Evolutionary conservation across 2,888 invertebrate genomes (phyloP), one percentile per base, ranked within the genome.

Genomic region (Lissonota sp.): DNA sequence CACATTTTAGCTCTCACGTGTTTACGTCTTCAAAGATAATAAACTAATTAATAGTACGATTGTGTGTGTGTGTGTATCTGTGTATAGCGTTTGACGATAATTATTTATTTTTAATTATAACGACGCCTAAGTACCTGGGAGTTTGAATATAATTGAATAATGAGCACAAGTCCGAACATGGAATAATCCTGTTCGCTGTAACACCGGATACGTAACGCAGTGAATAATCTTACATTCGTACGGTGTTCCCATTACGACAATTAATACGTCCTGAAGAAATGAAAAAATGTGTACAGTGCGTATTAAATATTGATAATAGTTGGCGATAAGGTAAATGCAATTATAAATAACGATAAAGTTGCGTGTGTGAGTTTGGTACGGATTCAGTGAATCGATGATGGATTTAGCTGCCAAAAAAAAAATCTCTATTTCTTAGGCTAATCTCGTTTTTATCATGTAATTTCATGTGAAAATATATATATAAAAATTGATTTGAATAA

Each of bases 21-120:
- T 70, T 6, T 44, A 51, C 53, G 60, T 76, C 40, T 62, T 67
- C 55, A 49, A 72, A 62, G 66, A 67, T 72, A 63, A 76, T 80
- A 76, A 67, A 49, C 42, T 57, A 67, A 80, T 75, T 62, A 60
- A 64, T 42, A 53, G 53, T 53, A 14, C n/a, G 53, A 53, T 49
- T 66, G 8, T 53, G 66, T 37, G 51, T 72, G 62, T 66, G 53
- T 58, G 57, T 14, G 53, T 53, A 53, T 14, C 14, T 63, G 53
- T 71, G 39, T 60, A 26, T 40, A 44, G n/a, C 12, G 26, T 57
- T 64, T 53, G 55, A 76, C 67, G 60, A 70, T 67, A 37, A 76
- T 80, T 80, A 80, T 80, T 80, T 80, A 80, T 80, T 80, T 72
- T 53, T 53, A 67, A 79, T 70, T 57, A 63, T 80, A 80, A 71